A percentile compares a stretch with the other conserved stretches of the same genome.
Evolutionary conservation across 2,888 invertebrate species (phyloP).

Genomic region (Trypoxylon attenuatum): DNA sequence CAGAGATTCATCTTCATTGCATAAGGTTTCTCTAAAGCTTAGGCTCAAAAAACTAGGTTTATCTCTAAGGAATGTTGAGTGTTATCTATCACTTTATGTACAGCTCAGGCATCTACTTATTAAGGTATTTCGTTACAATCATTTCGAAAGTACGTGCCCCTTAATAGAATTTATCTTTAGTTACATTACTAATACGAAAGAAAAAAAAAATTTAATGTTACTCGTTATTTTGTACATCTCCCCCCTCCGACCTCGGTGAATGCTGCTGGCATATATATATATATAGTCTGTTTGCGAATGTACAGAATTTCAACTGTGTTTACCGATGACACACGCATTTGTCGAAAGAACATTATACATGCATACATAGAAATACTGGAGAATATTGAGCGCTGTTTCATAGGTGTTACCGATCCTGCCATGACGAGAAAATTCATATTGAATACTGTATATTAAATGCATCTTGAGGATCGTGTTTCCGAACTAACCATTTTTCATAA

Average conservation of each 20-base stretch:
- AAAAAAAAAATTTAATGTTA: constrained; percentile 2
- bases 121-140: neutral
- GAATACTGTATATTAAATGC: constrained; percentile 27
- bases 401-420: constrained; percentile 29
- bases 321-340: neutral
- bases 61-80: neutral
- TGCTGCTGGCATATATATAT: neutral
- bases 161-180: constrained; percentile 10
- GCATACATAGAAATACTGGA: neutral
- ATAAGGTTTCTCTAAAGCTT: neutral
- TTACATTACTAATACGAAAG: constrained; percentile 18
- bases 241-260: constrained; percentile 5
- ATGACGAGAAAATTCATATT: constrained; percentile 29
- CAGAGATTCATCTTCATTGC: neutral
- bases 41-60: neutral
- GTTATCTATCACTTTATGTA: constrained; percentile 7
- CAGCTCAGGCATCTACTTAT: constrained; percentile 15
- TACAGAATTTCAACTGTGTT: neutral
- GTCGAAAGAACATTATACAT: neutral
- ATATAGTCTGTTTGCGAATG: neutral
- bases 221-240: neutral
- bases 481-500: constrained; percentile 30
- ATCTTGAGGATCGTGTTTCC: constrained; percentile 14
- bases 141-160: constrained; percentile 7
- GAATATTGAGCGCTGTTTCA: neutral